These are phyloP conservation scores for Enteromius radiatus DNA, from an alignment of 2,797 vertebrate genomes.

Conservation along the genomic window DNA sequence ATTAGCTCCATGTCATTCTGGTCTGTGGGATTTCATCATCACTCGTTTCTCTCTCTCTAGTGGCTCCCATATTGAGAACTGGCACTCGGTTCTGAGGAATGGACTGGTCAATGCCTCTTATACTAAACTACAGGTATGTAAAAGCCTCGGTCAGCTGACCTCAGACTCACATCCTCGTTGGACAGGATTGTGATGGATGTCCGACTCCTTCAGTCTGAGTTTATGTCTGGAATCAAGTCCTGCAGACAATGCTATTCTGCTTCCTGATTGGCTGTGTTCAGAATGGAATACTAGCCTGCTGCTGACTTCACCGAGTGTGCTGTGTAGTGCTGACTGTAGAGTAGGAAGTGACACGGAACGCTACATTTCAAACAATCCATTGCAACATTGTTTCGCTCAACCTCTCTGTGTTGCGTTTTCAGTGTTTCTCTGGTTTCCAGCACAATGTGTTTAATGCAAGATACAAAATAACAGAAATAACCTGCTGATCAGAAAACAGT, in stretches of 20 bases:
- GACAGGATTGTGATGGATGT: constrained; percentile 52
- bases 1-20: not conserved
- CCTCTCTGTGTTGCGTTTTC: not conserved
- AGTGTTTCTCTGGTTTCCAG: not conserved
- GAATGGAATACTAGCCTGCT: not conserved
- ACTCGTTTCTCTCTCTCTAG: constrained; percentile 73
- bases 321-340: constrained; percentile 8
- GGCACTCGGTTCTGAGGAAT: constrained; percentile 99
- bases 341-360: constrained; percentile 58
- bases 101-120: constrained; percentile 99
- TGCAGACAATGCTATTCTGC: constrained; percentile 62
- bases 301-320: not conserved
- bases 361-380: not conserved
- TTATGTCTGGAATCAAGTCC: too few species aligned
- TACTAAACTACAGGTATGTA: constrained; percentile 97
- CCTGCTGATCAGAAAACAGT: not conserved
- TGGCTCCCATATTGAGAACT: constrained; percentile 99
- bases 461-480: not conserved
- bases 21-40: not conserved
- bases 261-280: constrained; percentile 42
- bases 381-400: not conserved
- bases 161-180: constrained; percentile 68
- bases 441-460: too few species aligned
- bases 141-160: constrained; percentile 66
- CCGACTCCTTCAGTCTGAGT: not conserved